Base-by-base conservation (phyloP, 2,888 invertebrate species). In the Apotomis capreana region DNA sequence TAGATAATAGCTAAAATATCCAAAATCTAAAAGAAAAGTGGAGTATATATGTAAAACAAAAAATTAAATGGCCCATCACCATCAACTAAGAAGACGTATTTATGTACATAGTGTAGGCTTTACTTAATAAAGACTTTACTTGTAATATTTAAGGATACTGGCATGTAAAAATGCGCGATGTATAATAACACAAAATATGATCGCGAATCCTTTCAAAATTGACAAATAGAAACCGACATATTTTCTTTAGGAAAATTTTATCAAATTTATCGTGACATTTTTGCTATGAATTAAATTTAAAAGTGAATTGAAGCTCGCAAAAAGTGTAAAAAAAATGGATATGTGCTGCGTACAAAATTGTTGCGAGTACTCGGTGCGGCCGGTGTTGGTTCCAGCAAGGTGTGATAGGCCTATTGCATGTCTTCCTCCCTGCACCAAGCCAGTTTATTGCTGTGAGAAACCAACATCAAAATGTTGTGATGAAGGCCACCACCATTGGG, bases 301-400 rank as follows among this genome's bases (percentile, higher is more conserved):
- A 79, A 81, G 75, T 69, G 52, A 49, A 10, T 49, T 49, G 49
- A 74, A 70, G 3, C 52, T 8, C 6, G 74, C 78, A 63, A 37
- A 62, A 69, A 46, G 13, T 69, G 15, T 12, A 65, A 71, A 75
- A 77, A 83, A 84, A 77, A 91, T 91, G 91, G 85, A 86, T 60
- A 86, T 83, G 76, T 89, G 86, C 69, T 86, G 82, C 74, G 68
- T 78, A 5, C 82, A 82, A 8, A 84, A 85, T 3, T 86, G 87
- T 73, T 84, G 82, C 26, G 83, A 84, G 52, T 87, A 79, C 75
- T 70, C 84, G 13, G 89, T 90, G 12, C 79, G 86, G 5, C 91
- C 92, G 5, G 77, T 88, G 70, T 77, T 91, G 70, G 74, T 84
- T 26, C 73, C 82, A 5, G 71, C 79, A 0, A 85, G 83, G 71